A percentile compares a stretch with the other conserved stretches of the same genome.
These are phyloP conservation scores for Canis aureus DNA, from an alignment of 2,113 vertebrate species.

Conservation along the genomic window DNA sequence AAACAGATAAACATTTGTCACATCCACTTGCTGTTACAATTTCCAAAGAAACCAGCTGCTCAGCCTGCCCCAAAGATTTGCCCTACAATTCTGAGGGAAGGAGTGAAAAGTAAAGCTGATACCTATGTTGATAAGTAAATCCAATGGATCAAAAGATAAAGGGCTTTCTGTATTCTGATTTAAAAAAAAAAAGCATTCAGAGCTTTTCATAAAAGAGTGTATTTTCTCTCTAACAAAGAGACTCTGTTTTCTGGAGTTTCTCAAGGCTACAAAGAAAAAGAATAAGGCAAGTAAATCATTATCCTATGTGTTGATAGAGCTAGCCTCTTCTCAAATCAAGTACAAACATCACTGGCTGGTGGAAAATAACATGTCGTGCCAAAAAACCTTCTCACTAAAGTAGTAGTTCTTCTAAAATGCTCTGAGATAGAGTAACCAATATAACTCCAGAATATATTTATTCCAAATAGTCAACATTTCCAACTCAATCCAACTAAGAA, in stretches of 20 bases:
- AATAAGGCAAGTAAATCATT: slow-evolving; percentile 64
- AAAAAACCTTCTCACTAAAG: slow-evolving; percentile 3
- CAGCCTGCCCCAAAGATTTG: background rate
- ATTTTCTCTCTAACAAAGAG: slow-evolving; percentile 64
- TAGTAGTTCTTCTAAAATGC: background rate
- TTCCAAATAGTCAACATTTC: background rate
- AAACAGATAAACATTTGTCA: background rate
- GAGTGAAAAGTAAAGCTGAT: background rate
- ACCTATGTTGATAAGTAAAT: background rate
- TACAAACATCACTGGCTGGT: slow-evolving; percentile 4
- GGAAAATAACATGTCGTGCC: background rate
- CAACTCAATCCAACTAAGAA: background rate
- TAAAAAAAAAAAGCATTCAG: slow-evolving; percentile 32
- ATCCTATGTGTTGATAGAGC: background rate
- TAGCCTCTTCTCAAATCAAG: slow-evolving; percentile 43
- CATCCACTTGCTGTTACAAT: background rate
- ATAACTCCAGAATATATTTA: background rate
- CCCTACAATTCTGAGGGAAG: background rate
- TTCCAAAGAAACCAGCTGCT: background rate
- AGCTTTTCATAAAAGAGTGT: slow-evolving; percentile 52
- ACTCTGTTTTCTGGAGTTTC: slow-evolving; percentile 66
- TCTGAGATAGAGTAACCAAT: background rate
- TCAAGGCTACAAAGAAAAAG: slow-evolving; percentile 43
- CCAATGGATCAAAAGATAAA: slow-evolving; percentile 39
- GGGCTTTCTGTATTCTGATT: slow-evolving; percentile 54